Conservation (phyloP, 2,888 invertebrate species). For the Pediacus dermestoides region DNA sequence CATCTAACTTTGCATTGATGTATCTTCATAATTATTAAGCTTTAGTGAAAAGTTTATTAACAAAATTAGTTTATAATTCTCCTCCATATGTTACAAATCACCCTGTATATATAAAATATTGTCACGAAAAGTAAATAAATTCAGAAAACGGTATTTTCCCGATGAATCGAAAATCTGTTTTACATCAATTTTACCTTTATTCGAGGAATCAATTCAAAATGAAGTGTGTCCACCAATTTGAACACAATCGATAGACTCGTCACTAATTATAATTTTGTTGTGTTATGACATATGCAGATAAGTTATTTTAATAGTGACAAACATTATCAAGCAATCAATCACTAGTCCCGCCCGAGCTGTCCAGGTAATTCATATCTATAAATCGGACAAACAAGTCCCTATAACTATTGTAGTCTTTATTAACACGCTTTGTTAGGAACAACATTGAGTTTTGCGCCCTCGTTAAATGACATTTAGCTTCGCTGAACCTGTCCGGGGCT, state of each 20-base stretch:
- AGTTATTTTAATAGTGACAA: slow-evolving; percentile 34
- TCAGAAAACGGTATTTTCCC: no score
- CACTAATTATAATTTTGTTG: slow-evolving; percentile 19
- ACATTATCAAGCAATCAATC: slow-evolving; percentile 32
- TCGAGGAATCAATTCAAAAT: no score
- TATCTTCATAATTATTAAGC: no score
- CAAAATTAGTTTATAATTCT: no score
- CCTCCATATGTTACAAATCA: no score
- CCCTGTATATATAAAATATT: no score
- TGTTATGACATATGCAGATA: slow-evolving; percentile 31
- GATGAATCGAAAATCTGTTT: no score
- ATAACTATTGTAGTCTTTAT: slow-evolving; percentile 19
- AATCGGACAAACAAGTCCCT: slow-evolving; percentile 23
- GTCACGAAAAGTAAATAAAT: no score
- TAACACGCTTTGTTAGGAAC: slow-evolving; percentile 16
- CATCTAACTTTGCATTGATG: no score
- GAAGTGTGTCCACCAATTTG: no score
- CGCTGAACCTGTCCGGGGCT: slow-evolving; percentile 18
- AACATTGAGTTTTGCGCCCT: slow-evolving; percentile 16
- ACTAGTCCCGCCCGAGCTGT: slow-evolving; percentile 13
- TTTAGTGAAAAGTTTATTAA: no score
- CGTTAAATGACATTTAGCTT: slow-evolving; percentile 21
- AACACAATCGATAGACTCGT: slow-evolving; percentile 22
- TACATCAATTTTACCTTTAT: no score
- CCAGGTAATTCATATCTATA: slow-evolving; percentile 20